phyloP scores from a whole-genome alignment of 2,113 vertebrate species.

The Heloderma charlesbogerti region DNA sequence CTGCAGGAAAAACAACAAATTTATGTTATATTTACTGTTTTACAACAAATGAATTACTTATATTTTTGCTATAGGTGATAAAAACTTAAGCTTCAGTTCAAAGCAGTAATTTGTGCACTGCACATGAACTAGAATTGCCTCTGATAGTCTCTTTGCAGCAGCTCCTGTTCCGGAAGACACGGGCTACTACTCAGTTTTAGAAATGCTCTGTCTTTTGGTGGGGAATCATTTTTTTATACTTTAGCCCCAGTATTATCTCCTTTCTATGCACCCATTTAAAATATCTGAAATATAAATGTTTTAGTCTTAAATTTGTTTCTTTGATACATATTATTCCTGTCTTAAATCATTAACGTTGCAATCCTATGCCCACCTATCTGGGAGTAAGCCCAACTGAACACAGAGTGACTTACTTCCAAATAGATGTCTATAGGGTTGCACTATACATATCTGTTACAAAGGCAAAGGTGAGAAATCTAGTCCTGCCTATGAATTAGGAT shows the following conservation, averaged over 20 bases:
- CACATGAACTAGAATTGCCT: neutral
- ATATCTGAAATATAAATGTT: constrained; percentile 1
- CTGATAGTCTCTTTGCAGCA: neutral
- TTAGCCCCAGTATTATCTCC: neutral
- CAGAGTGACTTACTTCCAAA: too few relatives aligned
- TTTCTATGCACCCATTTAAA: neutral
- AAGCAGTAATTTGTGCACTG: neutral
- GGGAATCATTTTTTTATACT: neutral
- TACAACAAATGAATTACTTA: neutral
- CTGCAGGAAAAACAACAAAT: neutral
- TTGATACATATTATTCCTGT: neutral
- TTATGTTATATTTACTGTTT: neutral
- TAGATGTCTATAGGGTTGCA: too few relatives aligned
- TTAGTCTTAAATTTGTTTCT: neutral
- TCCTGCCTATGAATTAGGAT: neutral
- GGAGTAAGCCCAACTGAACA: too few relatives aligned
- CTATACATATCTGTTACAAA: neutral
- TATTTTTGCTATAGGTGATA: neutral
- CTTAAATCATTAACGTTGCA: neutral
- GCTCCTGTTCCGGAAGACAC: neutral
- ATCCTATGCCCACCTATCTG: too few relatives aligned
- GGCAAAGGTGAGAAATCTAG: neutral
- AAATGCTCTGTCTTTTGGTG: neutral
- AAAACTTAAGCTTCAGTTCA: neutral
- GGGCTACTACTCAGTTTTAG: neutral